Evolutionary conservation across 2,888 invertebrate genomes (phyloP).

Genomic region (Acleris laterana): DNA sequence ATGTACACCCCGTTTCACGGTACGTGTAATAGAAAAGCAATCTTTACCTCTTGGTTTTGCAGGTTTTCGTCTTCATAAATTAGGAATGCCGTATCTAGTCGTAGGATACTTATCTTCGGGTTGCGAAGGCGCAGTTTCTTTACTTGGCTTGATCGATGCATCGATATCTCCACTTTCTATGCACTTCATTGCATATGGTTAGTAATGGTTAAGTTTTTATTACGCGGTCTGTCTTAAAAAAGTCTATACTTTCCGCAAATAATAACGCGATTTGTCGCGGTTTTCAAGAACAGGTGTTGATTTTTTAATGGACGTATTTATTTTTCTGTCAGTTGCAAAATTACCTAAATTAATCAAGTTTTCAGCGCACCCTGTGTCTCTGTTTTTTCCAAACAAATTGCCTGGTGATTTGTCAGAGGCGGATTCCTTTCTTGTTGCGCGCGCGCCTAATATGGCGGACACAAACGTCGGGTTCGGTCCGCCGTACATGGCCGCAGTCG

Average conservation of each 20-base stretch:
- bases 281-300: no score
- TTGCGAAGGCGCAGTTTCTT: conserved; percentile 42
- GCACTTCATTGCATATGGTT: conserved; percentile 20
- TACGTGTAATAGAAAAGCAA: no score
- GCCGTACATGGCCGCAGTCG: conserved; percentile 57
- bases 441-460: conserved; percentile 72
- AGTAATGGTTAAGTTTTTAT: no score
- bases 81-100: conserved; percentile 7
- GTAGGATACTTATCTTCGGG: neutral
- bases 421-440: conserved; percentile 69
- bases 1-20: no score
- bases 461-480: conserved; percentile 54
- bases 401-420: conserved; percentile 78
- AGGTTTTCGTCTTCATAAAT: neutral
- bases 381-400: conserved; percentile 67
- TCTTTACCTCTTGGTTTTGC: no score
- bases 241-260: no score
- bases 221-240: no score
- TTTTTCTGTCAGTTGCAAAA: neutral
- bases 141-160: conserved; percentile 62
- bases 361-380: conserved; percentile 44
- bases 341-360: conserved; percentile 20
- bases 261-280: no score
- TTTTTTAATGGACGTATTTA: no score
- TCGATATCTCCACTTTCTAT: conserved; percentile 49